These are phyloP conservation scores for Oreohelix idahoensis DNA, from an alignment of 1,140 invertebrate species.

Conservation along the genomic window DNA sequence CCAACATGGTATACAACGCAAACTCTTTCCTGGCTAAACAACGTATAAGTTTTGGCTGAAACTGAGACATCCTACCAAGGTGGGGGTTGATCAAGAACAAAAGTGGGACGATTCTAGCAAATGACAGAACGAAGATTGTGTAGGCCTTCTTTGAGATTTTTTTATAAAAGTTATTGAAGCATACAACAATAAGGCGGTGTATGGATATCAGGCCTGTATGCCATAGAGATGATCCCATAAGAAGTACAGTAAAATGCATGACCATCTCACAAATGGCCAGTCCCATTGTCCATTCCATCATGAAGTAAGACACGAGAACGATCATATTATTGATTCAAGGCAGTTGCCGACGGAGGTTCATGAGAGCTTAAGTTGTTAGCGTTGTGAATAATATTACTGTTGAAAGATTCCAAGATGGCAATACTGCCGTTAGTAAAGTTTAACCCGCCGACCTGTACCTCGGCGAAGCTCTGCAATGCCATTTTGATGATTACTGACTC, in stretches of 20 bases:
- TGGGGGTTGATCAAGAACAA: constrained; percentile 67
- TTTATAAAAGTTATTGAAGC: constrained; percentile 70
- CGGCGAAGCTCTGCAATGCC: not conserved
- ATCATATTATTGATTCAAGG: constrained; percentile 69
- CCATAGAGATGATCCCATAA: constrained; percentile 71
- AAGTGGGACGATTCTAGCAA: constrained; percentile 67
- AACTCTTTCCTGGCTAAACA: constrained; percentile 68
- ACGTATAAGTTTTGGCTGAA: constrained; percentile 69
- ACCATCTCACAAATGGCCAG: constrained; percentile 65
- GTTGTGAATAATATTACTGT: not conserved
- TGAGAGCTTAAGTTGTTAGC: not conserved
- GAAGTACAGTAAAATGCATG: constrained; percentile 67
- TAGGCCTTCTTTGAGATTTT: constrained; percentile 70
- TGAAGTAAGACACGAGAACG: constrained; percentile 69
- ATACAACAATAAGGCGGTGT: constrained; percentile 71
- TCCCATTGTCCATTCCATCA: constrained; percentile 63
- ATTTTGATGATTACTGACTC: not conserved
- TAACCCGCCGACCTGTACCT: not conserved
- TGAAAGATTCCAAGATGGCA: not conserved
- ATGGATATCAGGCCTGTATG: constrained; percentile 72
- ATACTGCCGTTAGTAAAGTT: constrained; percentile 22
- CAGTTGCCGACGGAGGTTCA: constrained; percentile 52
- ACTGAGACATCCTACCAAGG: constrained; percentile 67
- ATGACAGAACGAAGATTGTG: constrained; percentile 66
- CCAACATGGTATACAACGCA: constrained; percentile 66